Evolutionary conservation across 92 coral and sea anemone genomes (phyloP), one percentile per base, ranked within the genome.

Genomic region (Palythoa grandis): DNA sequence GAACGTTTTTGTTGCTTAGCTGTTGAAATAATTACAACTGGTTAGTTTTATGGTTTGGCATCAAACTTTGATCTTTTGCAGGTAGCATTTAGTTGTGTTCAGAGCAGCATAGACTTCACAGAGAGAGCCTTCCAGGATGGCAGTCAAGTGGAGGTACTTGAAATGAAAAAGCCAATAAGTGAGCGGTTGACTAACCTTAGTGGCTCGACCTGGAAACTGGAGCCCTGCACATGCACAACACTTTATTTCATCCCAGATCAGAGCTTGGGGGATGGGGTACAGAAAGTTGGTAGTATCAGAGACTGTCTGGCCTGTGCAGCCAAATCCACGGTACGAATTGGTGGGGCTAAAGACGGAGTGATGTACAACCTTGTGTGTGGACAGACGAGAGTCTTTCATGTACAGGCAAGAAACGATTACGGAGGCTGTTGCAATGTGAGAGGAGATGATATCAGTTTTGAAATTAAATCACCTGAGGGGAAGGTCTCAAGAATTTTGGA

Each of bases 81-180:
- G 84, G 73, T 79, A 24, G 84, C 84, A 40, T 69, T 63, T 1
- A 67, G 74, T 29, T 79, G 73, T 43, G 20, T 63, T 6, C 72
- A 65, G n/a, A 79, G 84, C 13, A 79, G 84, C 74, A 63, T 79
- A 11, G 73, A 79, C 58, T 79, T 79, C 39, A 43, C 74, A 15
- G 72, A 79, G 67, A 52, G 87, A 70, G 78, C 87, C 29, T 70
- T 83, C 52, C 53, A 83, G 70, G 87, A 83, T 50, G 87, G 87
- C 23, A 83, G 86, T 69, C 86, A 83, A 15, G 86, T 83, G 60
- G 86, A 83, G 50, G 61, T 83, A 69, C 86, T 83, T 39, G n/a
- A 43, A 2, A 70, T 83, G 67, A 83, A 83, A 40, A 83, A 69
- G 78, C 78, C 16, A 67, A 83, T 83, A 68, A 69, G 23, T 24